Base-by-base conservation (phyloP, 2,888 invertebrate species). In the Folsomia manolachei region DNA sequence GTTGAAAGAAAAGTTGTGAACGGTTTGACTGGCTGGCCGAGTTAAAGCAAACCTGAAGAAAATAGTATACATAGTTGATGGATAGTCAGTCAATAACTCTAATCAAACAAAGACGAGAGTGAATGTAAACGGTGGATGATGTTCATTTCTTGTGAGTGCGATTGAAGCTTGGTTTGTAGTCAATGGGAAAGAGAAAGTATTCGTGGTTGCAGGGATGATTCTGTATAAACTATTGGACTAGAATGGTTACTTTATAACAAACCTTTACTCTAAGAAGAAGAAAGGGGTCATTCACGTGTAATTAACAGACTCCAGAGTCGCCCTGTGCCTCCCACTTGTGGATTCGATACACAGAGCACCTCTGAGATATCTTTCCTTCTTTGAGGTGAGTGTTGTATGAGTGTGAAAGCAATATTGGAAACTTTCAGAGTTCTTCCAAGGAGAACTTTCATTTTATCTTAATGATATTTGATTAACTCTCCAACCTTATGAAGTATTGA, bases 81-180 rank as follows among this genome's bases (percentile, higher is more conserved):
- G n/a, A n/a, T n/a, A n/a, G n/a, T n/a, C n/a, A 51, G 51, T 51
- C 51, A 51, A 51, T 51, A 51, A 18, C 51, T 51, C 51, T 56
- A 56, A 56, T 56, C 56, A 56, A 56, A 56, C 56, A 56, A 56
- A 56, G 56, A n/a, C 21, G 7, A 56, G 56, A 56, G 56, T 56
- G 56, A 56, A 56, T 14, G 56, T 56, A 56, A 56, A 56, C 21
- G 56, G n/a, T 14, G 39, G 39, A 39, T 39, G 39, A 4, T 14
- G 7, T 39, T 39, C 14, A 4, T 39, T 4, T 39, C 39, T 39
- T 39, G 7, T 14, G 4, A 39, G 39, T 39, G 4, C 14, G 39
- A 14, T 39, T 39, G 14, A 9, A 14, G 39, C 14, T 39, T 39
- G 7, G 39, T 39, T 39, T 14, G n/a, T n/a, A n/a, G n/a, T n/a